phyloP scores from a whole-genome alignment of 2,888 invertebrate genomes.

The Caenorhabditis afra region DNA sequence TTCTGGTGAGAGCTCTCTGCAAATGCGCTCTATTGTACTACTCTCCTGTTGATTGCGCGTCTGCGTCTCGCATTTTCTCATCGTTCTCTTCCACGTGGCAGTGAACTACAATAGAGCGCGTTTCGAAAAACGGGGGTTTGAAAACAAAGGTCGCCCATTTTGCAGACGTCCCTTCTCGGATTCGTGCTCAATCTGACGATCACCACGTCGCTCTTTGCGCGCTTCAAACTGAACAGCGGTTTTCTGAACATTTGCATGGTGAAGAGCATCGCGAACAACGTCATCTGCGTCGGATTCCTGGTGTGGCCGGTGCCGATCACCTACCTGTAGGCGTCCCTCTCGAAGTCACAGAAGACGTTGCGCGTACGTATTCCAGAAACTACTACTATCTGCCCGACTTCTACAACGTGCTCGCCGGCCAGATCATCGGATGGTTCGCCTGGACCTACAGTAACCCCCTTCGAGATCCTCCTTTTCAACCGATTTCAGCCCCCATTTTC shows the following conservation, averaged over 20 bases:
- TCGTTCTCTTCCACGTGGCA: too few relatives aligned
- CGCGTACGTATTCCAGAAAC: constrained; percentile 9
- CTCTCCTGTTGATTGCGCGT: too few relatives aligned
- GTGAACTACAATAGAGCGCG: too few relatives aligned
- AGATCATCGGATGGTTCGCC: constrained; percentile 51
- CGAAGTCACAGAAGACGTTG: background rate
- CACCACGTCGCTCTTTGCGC: constrained; percentile 17
- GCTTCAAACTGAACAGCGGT: constrained; percentile 35
- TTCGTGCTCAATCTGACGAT: constrained; percentile 23
- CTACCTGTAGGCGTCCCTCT: constrained; percentile 8
- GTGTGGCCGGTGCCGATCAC: constrained; percentile 50
- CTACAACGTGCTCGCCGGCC: constrained; percentile 43
- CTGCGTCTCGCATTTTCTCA: too few relatives aligned
- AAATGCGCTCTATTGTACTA: background rate
- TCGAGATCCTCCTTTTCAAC: too few relatives aligned
- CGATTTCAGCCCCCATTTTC: background rate
- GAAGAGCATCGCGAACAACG: constrained; percentile 46
- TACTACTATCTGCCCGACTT: constrained; percentile 38
- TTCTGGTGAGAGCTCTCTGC: constrained; percentile 14
- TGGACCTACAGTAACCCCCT: constrained; percentile 52
- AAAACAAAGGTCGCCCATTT: background rate
- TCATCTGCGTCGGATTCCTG: constrained; percentile 36
- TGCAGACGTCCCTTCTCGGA: constrained; percentile 34
- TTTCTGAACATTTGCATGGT: constrained; percentile 49
- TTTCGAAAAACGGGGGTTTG: too few relatives aligned